Evolutionary conservation across 2,113 vertebrate genomes (phyloP), one percentile per base, ranked within the genome.

Genomic region (Dryoscopus gambensis): DNA sequence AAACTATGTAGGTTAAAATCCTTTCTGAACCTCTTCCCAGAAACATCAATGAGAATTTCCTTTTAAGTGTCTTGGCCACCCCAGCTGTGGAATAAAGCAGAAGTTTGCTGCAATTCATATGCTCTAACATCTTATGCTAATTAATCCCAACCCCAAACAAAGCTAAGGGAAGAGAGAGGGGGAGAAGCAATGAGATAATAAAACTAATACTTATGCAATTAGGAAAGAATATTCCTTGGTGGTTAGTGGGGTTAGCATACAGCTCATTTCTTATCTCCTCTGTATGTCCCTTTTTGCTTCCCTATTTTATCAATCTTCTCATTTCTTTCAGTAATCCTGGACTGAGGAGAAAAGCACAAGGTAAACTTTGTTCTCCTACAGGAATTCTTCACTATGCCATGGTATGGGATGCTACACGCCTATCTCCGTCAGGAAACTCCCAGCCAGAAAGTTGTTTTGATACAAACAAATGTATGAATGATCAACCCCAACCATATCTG

Each of bases 21-120:
- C 56, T 86, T 74, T 80, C 90, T 84, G 76, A 93, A 78, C 83
- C 13, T 93, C 76, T 91, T 77, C 67, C 47, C 75, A 92, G 78
- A 81, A 81, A 69, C 35, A 57, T 67, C 64, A 78, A 37, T 47
- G 59, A 74, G 27, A 93, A 87, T 31, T 68, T 57, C 28, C 35
- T 90, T 81, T 90, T 75, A 52, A 67, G 22, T 86, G 64, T 50
- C 40, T 78, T 81, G 76, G 64, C 87, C 88, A 92, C 31, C 17
- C 28, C 40, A 49, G 85, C 39, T 93, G 68, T 67, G 40, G 47
- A 89, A 77, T 57, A 83, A 87, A 90, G 59, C 44, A 69, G 57
- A 85, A 86, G 3, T 74, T 53, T 93, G 39, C 44, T 84, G 63
- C 71, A 86, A 80, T 69, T 90, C 64, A 27, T 67, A 56, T 49